Evolutionary conservation across 2,797 vertebrate genomes (phyloP).

Genomic region (Phoebastria nigripes): DNA sequence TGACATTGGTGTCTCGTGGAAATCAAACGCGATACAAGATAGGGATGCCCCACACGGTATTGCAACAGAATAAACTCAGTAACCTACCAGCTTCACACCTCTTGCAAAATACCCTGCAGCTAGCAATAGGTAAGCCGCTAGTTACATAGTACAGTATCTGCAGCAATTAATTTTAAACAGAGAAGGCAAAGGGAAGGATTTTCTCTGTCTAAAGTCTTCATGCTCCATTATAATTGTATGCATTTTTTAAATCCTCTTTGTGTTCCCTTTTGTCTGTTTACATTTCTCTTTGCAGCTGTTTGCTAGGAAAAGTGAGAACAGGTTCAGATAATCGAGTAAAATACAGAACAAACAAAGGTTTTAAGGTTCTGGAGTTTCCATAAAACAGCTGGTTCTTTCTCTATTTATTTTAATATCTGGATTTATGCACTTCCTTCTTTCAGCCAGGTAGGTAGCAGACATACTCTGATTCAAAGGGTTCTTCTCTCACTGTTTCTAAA

Average conservation of each 20-base stretch:
- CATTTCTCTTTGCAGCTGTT: constrained; percentile 10
- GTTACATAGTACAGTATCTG: background rate
- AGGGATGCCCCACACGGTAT: accelerated
- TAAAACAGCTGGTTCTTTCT: background rate
- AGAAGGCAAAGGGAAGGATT: background rate
- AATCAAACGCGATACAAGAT: background rate
- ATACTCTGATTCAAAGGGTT: background rate
- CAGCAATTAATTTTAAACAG: background rate
- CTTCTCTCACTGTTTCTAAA: background rate
- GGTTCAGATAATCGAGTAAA: background rate
- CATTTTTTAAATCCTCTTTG: constrained; percentile 22
- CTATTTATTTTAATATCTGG: constrained; percentile 15
- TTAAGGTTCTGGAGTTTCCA: constrained; percentile 36
- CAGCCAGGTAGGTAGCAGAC: background rate
- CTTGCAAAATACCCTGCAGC: background rate
- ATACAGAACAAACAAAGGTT: constrained; percentile 21
- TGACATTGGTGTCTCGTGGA: background rate
- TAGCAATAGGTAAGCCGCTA: background rate
- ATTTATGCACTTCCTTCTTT: constrained; percentile 9
- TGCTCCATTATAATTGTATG: background rate
- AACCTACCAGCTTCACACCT: background rate
- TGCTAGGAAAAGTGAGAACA: background rate
- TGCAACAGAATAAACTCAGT: background rate
- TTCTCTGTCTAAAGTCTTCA: background rate
- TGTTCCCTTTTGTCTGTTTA: constrained; percentile 32